A percentile compares a stretch with the other conserved stretches of the same genome.
Conservation (phyloP, 2,888 invertebrate genomes). For the Poecilobothrus nobilitatus region DNA sequence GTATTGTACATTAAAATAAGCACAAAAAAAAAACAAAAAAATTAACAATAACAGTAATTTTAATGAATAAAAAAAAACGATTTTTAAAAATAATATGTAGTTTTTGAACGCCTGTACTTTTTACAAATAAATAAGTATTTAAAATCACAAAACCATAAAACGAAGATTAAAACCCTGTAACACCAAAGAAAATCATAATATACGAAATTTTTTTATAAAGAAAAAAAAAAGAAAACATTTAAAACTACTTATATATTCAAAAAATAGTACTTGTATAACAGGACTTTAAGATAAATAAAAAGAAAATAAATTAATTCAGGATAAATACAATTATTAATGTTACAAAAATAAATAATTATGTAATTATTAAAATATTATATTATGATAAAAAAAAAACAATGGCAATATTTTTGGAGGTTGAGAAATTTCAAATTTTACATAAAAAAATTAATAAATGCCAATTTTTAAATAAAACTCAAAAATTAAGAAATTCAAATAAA, state of each 20-base stretch:
- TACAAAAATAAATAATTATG: no score
- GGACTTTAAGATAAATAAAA: constrained; percentile 8
- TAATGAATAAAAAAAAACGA: constrained; percentile 10
- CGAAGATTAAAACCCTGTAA: constrained; percentile 12
- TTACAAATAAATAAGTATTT: background rate
- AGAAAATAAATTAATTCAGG: background rate
- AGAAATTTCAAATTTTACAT: constrained; percentile 25
- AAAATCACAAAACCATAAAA: constrained; percentile 8
- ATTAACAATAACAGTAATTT: constrained; percentile 11
- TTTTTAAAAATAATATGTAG: background rate
- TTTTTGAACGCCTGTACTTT: background rate
- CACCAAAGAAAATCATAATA: constrained; percentile 16
- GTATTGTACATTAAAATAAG: no score
- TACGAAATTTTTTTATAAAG: constrained; percentile 18
- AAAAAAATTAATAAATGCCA: constrained; percentile 2
- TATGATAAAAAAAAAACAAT: constrained; percentile 26
- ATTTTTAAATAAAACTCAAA: constrained; percentile 16
- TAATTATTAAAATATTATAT: constrained; percentile 23
- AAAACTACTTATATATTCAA: constrained; percentile 14
- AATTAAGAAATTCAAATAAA: constrained; percentile 15
- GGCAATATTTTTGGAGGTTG: constrained; percentile 36
- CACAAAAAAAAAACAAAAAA: constrained; percentile 8
- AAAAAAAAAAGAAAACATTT: constrained; percentile 16
- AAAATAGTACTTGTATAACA: constrained; percentile 10
- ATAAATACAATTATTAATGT: no score